These are phyloP conservation scores for Notarius quadriscutis DNA, from an alignment of 2,113 vertebrate genomes.

Conservation along the genomic window DNA sequence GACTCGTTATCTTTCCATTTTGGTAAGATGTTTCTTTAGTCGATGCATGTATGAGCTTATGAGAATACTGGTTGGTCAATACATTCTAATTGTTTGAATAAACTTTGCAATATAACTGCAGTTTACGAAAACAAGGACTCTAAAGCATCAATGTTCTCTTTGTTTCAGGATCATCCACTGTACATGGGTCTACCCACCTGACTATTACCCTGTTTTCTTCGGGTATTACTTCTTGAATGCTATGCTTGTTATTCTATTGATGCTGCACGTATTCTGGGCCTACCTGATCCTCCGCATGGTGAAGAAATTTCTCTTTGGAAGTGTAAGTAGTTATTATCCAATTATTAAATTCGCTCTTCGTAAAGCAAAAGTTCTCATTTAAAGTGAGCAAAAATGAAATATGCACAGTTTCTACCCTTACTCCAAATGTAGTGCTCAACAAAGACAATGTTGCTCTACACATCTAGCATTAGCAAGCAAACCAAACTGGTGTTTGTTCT, in stretches of 20 bases:
- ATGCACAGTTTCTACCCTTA: background rate
- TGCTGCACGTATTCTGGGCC: conserved; percentile 91
- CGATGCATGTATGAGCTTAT: background rate
- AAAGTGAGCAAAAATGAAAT: background rate
- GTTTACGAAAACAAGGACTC: background rate
- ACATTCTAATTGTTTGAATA: background rate
- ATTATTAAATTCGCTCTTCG: background rate
- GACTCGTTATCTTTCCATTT: conserved; percentile 87
- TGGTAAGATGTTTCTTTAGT: conserved; percentile 77
- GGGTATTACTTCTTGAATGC: conserved; percentile 90
- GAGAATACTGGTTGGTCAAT: background rate
- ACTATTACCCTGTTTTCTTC: conserved; percentile 80
- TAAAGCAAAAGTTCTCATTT: background rate
- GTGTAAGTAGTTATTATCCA: conserved; percentile 72
- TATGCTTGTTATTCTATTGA: conserved; percentile 80
- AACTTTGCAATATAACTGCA: background rate
- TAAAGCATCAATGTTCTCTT: background rate
- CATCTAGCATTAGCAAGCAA: background rate
- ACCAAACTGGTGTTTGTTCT: background rate
- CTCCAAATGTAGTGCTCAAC: background rate
- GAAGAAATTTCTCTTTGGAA: conserved; percentile 80
- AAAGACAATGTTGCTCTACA: background rate
- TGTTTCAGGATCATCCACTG: conserved; percentile 87
- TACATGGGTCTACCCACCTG: conserved; percentile 79
- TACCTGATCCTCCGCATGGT: conserved; percentile 87